A percentile compares a stretch with the other conserved stretches of the same genome.
Conservation (phyloP, 2,888 invertebrate species). For the Ichneumon xanthorius region DNA sequence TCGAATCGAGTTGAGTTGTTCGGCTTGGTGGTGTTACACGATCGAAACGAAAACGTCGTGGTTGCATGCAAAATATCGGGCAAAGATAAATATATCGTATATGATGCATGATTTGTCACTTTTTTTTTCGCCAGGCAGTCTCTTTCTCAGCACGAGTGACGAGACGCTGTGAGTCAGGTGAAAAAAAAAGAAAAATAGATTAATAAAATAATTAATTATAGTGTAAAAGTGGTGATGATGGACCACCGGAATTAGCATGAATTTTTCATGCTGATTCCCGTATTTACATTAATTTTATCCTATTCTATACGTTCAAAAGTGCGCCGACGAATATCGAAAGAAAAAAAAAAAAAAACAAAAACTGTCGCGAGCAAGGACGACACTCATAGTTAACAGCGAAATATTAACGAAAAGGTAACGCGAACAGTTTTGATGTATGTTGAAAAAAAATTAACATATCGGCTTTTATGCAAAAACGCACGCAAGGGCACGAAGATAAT, state of each 20-base stretch:
- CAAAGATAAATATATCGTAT: conserved; percentile 41
- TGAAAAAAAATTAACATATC: conserved; percentile 16
- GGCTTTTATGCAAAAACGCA: background rate
- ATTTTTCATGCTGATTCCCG: background rate
- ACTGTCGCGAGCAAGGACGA: conserved; percentile 44
- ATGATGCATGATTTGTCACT: conserved; percentile 28
- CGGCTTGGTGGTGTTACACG: conserved; percentile 41
- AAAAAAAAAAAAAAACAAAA: conserved; percentile 9
- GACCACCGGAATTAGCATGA: background rate
- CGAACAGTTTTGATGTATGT: background rate
- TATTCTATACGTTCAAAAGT: conserved; percentile 15
- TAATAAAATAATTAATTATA: conserved; percentile 19
- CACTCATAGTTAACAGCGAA: conserved; percentile 54
- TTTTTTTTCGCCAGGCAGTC: conserved; percentile 19
- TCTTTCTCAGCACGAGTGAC: conserved; percentile 24
- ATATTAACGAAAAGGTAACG: conserved; percentile 48
- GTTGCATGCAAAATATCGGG: conserved; percentile 63
- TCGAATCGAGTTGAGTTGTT: conserved; percentile 44
- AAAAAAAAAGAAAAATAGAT: conserved; percentile 29
- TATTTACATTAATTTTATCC: background rate
- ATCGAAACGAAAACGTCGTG: conserved; percentile 53
- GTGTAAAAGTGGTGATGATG: conserved; percentile 2
- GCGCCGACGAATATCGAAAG: conserved; percentile 22
- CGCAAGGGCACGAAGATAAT: conserved; percentile 37
- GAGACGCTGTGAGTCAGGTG: conserved; percentile 32